Evolutionary conservation across 2,888 invertebrate species (phyloP).

Genomic region (Cosmopolites sordidus): DNA sequence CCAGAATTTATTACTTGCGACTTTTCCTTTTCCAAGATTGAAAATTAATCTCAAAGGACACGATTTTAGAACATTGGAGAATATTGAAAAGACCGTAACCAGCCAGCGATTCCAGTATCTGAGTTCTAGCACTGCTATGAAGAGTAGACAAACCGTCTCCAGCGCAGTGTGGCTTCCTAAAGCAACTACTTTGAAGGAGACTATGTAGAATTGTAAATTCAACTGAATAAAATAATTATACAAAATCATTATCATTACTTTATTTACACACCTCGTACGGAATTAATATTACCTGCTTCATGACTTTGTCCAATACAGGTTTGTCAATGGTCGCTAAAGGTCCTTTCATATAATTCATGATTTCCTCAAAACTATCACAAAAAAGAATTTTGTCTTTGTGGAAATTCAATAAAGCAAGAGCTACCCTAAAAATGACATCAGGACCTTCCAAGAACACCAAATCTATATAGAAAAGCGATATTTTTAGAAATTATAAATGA

Average conservation of each 20-base stretch:
- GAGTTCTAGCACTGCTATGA: too few relatives aligned
- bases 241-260: conserved; percentile 1
- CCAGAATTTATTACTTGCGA: too few relatives aligned
- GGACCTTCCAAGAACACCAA: conserved; percentile 85
- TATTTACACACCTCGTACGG: too few relatives aligned
- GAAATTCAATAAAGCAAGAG: conserved; percentile 75
- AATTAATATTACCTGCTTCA: conserved; percentile 63
- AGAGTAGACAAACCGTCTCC: too few relatives aligned
- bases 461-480: conserved; percentile 56
- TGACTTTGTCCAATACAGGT: conserved; percentile 68
- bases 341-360: conserved; percentile 88
- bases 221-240: not conserved
- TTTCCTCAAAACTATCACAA: conserved; percentile 88
- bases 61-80: too few relatives aligned
- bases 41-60: too few relatives aligned
- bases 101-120: too few relatives aligned
- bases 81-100: too few relatives aligned
- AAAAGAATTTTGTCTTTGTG: conserved; percentile 80
- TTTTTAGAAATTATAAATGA: not conserved
- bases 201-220: too few relatives aligned
- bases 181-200: too few relatives aligned
- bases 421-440: conserved; percentile 86
- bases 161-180: too few relatives aligned
- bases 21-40: too few relatives aligned
- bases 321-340: conserved; percentile 68